phyloP scores from a whole-genome alignment of 2,797 vertebrate species.

The Erethizon dorsatum region DNA sequence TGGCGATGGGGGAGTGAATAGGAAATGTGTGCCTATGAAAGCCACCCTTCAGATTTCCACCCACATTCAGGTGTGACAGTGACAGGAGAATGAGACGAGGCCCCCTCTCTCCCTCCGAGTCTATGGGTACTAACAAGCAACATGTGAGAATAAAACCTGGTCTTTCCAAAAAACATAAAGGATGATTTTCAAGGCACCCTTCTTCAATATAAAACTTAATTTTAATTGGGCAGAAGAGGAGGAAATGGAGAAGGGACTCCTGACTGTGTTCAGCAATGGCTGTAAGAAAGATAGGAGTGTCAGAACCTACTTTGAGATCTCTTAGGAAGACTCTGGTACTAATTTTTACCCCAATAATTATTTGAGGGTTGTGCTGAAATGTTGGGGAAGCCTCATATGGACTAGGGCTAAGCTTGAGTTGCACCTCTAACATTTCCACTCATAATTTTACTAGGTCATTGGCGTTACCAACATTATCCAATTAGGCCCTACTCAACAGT shows the following conservation, averaged over 20 bases:
- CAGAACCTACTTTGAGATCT: not conserved
- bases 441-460: not conserved
- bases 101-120: not conserved
- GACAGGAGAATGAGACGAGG: too few relatives aligned
- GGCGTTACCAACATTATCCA: not conserved
- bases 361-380: not conserved
- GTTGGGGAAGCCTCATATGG: too few relatives aligned
- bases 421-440: not conserved
- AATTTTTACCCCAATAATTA: too few relatives aligned
- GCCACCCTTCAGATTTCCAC: not conserved
- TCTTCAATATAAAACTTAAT: not conserved
- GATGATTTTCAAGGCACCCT: not conserved
- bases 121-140: not conserved
- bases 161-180: not conserved
- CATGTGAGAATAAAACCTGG: accelerated
- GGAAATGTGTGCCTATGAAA: not conserved
- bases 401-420: too few relatives aligned
- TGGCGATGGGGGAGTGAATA: not conserved
- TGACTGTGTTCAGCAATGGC: not conserved
- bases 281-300: not conserved
- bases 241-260: not conserved
- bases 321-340: not conserved
- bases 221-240: not conserved
- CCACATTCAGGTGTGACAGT: too few relatives aligned
- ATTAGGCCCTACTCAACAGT: not conserved